Base-by-base conservation (phyloP, 2,888 invertebrate species). In the Cephus rjabovi region DNA sequence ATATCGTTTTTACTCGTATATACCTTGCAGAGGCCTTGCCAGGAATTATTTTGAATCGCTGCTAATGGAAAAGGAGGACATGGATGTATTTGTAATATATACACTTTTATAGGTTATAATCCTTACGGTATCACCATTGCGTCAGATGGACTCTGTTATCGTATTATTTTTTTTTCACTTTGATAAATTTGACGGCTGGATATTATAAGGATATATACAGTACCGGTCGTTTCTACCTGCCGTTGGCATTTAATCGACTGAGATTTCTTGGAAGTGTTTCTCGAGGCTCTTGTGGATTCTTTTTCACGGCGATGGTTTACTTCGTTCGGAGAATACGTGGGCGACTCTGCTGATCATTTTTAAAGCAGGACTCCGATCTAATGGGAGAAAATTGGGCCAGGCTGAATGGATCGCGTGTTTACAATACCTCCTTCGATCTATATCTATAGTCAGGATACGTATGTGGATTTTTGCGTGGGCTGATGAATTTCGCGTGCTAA, bases 1-100 rank as follows among this genome's bases (percentile, higher is more conserved):
- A 76, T 37, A 40, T 40, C 35, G 69, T 76, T 76, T 77, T 68
- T 77, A 31, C 34, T 74, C 73, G 12, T 34, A 34, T 71, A 71
- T 31, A 34, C 34, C 71, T 34, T 34, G 71, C 30, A 3, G 71
- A 71, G 71, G 23, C 71, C 71, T 71, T 71, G 71, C 31, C 31
- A 71, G 71, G 34, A 71, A 71, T 71, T 34, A 71, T 71, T 71
- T 34, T 34, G 71, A 71, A 71, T 15, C 71, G 71, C 56, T 56
- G 56, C 56, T 56, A 56, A 56, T 56, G 56, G 23, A 56, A 56
- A 56, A 56, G 56, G 56, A 56, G 56, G 56, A 23, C 56, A 56
- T 23, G 23, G 23, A 56, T 9, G 56, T 56, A 23, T 23, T 56
- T 56, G 56, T 23, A 56, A 23, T 56, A 9, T 56, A 56, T 56